Conservation (phyloP, 2,113 vertebrate species). For the Ornithorhynchus anatinus region DNA sequence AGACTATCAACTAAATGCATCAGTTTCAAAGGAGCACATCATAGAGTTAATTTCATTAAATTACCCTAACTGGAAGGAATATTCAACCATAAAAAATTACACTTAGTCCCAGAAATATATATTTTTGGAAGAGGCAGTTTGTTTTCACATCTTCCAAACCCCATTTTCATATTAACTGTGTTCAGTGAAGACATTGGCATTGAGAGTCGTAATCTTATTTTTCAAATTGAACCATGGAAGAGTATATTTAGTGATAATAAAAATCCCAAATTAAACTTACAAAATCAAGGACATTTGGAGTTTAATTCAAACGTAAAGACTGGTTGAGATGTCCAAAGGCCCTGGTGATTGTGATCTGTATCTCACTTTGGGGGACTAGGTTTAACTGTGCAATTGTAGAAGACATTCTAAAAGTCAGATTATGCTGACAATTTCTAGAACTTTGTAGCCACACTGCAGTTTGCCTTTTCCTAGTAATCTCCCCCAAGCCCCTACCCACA, state of each 20-base stretch:
- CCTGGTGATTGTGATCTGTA: background rate
- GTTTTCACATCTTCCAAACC: background rate
- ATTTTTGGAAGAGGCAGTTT: background rate
- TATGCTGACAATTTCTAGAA: slow-evolving; percentile 1
- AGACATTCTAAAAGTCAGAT: slow-evolving; percentile 1
- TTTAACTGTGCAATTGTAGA: slow-evolving; percentile 17
- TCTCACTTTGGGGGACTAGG: background rate
- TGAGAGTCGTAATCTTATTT: background rate
- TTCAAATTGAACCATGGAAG: background rate
- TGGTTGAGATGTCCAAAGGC: background rate
- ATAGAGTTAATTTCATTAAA: slow-evolving; percentile 10
- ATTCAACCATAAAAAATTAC: background rate
- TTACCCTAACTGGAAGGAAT: background rate
- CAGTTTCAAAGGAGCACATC: background rate
- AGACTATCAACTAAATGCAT: background rate
- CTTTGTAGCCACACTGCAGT: background rate
- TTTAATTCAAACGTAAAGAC: slow-evolving; percentile 16
- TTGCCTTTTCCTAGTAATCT: background rate
- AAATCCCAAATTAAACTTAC: background rate
- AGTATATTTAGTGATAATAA: background rate
- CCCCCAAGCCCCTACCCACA: too few species aligned
- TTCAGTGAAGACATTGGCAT: background rate
- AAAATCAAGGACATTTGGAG: slow-evolving; percentile 8
- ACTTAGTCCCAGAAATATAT: background rate
- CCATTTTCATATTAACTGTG: background rate